A percentile compares a stretch with the other conserved stretches of the same genome.
Evolutionary conservation across 2,113 vertebrate species (phyloP).

Genomic region (Micronisus gabar): DNA sequence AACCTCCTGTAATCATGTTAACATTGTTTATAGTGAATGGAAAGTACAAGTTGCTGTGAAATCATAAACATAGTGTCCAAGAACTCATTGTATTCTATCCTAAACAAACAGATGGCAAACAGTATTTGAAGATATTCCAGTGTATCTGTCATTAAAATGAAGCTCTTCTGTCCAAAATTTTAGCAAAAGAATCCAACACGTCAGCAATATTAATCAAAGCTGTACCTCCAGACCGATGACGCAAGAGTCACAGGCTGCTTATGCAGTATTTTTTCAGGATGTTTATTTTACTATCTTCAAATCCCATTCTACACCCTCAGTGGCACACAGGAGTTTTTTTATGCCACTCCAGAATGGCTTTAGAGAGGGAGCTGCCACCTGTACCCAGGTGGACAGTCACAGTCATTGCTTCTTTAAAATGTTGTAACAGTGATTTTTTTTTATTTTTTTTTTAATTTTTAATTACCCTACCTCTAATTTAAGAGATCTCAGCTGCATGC

Average conservation of each 20-base stretch:
- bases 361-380: background rate
- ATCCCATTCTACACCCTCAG: background rate
- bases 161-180: background rate
- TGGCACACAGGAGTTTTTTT: background rate
- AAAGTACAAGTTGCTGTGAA: background rate
- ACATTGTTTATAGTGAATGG: slow-evolving; percentile 20
- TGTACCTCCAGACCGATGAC: background rate
- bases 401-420: background rate
- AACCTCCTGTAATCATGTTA: slow-evolving; percentile 85
- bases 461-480: background rate
- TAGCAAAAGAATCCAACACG: background rate
- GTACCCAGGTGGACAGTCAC: background rate
- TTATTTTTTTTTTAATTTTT: background rate
- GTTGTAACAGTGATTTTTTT: background rate
- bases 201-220: background rate
- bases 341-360: background rate
- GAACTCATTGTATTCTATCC: slow-evolving; percentile 4
- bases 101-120: background rate
- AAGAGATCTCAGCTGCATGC: background rate
- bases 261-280: background rate
- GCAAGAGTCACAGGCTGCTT: background rate
- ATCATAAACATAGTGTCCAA: background rate
- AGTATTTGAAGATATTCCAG: background rate
- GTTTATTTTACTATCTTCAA: background rate
- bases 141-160: background rate